A percentile compares a stretch with the other conserved stretches of the same genome.
These are phyloP conservation scores for Drosophila mojavensis DNA, from an alignment of 1,140 invertebrate genomes.

Conservation along the genomic window DNA sequence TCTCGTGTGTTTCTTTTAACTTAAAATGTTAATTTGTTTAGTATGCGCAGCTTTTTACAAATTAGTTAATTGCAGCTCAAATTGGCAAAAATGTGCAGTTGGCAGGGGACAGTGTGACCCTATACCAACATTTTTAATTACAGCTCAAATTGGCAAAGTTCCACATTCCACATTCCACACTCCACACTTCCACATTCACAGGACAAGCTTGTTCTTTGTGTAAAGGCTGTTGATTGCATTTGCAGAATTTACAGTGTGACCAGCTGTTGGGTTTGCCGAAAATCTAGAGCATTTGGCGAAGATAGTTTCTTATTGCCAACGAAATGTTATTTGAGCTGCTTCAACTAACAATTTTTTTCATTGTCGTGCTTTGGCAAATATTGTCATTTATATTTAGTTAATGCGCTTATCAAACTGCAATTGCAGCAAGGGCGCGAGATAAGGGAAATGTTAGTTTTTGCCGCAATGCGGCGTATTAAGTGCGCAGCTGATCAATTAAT, in stretches of 20 bases:
- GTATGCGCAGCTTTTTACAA: neutral
- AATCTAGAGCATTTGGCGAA: neutral
- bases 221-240: neutral
- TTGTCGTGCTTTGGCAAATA: neutral
- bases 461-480: neutral
- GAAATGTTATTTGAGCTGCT: neutral
- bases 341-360: neutral
- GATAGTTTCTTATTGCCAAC: neutral
- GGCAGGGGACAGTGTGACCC: neutral
- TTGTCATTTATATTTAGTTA: neutral
- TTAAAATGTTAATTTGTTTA: too few species aligned
- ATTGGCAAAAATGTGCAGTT: neutral
- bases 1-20: constrained; percentile 39
- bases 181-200: too few species aligned
- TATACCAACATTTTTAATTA: too few species aligned
- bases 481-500: constrained; percentile 8
- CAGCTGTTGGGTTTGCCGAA: neutral
- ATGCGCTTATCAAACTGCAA: constrained; percentile 9
- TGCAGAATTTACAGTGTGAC: neutral
- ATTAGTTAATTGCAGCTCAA: neutral
- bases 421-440: neutral
- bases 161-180: neutral
- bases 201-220: neutral
- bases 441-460: constrained; percentile 5
- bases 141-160: neutral